These are phyloP conservation scores for Octodon degus DNA, from an alignment of 2,113 vertebrate species.

Conservation along the genomic window DNA sequence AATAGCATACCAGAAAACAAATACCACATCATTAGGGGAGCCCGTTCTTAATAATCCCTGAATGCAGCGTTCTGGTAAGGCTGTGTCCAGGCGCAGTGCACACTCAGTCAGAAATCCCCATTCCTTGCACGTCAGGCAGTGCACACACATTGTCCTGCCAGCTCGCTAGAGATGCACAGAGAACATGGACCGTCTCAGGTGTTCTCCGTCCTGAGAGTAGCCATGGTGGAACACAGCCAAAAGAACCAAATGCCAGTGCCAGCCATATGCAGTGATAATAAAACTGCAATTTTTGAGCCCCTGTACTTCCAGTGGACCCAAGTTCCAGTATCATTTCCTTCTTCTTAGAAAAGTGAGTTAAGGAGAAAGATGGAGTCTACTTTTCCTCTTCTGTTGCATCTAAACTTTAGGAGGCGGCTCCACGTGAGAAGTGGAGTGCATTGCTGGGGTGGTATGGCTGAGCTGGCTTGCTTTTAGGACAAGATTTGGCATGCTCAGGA, in stretches of 20 bases:
- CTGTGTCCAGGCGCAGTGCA: not conserved
- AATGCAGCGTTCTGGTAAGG: not conserved
- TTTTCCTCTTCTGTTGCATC: not conserved
- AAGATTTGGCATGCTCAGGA: not conserved
- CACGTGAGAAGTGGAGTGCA: not conserved
- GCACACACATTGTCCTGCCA: not conserved
- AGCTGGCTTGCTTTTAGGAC: not conserved
- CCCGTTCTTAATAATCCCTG: not conserved
- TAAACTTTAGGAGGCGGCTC: not conserved
- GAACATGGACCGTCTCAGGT: not conserved
- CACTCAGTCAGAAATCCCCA: not conserved
- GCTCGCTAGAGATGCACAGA: not conserved
- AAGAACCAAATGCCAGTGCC: not conserved
- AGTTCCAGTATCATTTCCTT: not conserved
- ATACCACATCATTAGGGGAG: not conserved
- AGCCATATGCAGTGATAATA: not conserved
- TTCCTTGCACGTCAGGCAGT: not conserved
- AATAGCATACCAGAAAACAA: constrained; percentile 1
- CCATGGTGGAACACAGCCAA: not conserved
- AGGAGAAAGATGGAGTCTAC: not conserved
- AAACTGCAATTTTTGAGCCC: constrained; percentile 13
- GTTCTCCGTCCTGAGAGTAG: not conserved
- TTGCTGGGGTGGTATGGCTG: not conserved
- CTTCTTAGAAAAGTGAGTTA: constrained; percentile 19
- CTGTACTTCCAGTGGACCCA: not conserved